Conservation (phyloP, 2,888 invertebrate species). For the Caenorhabditis sp. region DNA sequence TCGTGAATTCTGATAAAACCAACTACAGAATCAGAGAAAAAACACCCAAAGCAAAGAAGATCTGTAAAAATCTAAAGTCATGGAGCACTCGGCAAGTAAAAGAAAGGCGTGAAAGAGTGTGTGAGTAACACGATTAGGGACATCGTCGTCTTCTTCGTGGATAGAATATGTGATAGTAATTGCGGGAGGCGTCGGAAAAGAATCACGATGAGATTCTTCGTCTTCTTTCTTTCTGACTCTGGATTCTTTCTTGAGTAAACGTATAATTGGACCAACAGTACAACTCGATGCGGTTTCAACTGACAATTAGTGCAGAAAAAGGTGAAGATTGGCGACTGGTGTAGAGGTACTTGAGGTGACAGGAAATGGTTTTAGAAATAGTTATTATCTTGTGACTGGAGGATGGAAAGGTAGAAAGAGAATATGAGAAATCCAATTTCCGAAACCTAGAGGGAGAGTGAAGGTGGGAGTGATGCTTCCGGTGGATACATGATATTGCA, state of each 20-base stretch:
- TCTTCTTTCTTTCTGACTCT: neutral
- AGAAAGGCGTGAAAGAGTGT: constrained; percentile 43
- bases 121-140: constrained; percentile 62
- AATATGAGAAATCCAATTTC: constrained; percentile 27
- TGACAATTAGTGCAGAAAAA: constrained; percentile 34
- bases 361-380: constrained; percentile 19
- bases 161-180: constrained; percentile 62
- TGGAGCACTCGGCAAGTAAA: constrained; percentile 9
- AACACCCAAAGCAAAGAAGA: constrained; percentile 7
- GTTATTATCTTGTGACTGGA: constrained; percentile 18
- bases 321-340: neutral
- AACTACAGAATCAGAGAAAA: neutral
- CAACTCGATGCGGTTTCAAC: neutral
- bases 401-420: neutral
- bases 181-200: constrained; percentile 53
- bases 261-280: constrained; percentile 44
- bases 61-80: constrained; percentile 30
- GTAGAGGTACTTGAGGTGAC: neutral
- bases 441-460: constrained; percentile 24
- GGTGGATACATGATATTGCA: constrained; percentile 15
- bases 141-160: constrained; percentile 11
- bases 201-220: constrained; percentile 1
- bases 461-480: constrained; percentile 33
- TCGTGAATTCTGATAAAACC: neutral
- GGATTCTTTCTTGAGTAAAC: constrained; percentile 28